phyloP scores from a whole-genome alignment of 2,888 invertebrate species.

The Baccha elongata region DNA sequence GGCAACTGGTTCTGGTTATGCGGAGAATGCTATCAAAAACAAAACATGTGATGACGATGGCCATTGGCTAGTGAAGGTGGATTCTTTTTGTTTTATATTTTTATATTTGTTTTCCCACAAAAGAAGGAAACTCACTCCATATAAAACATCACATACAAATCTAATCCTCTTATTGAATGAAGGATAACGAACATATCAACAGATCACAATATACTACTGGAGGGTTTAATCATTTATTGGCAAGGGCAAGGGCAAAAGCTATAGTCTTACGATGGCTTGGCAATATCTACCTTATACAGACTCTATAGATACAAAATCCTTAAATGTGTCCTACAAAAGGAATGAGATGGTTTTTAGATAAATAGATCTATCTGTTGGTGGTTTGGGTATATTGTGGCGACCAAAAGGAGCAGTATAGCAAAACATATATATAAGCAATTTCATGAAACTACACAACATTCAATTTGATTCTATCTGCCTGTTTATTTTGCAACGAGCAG shows the following conservation, averaged over 20 bases:
- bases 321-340: slow-evolving; percentile 10
- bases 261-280: background rate
- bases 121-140: slow-evolving; percentile 39
- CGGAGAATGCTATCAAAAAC: slow-evolving; percentile 39
- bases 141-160: slow-evolving; percentile 68
- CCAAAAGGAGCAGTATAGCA: slow-evolving; percentile 8
- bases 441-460: slow-evolving; percentile 18
- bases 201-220: slow-evolving; percentile 42
- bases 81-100: background rate
- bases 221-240: slow-evolving; percentile 48
- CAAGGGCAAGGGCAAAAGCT: slow-evolving; percentile 17
- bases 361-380: background rate
- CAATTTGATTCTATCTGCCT: slow-evolving; percentile 53
- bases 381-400: background rate
- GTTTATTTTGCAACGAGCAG: slow-evolving; percentile 45
- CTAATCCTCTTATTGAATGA: slow-evolving; percentile 69
- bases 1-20: slow-evolving; percentile 32
- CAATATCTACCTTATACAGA: background rate
- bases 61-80: background rate
- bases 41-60: slow-evolving; percentile 18
- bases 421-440: slow-evolving; percentile 31
- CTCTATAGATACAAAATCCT: background rate
- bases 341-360: slow-evolving; percentile 10
- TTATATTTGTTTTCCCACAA: slow-evolving; percentile 6
- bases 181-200: slow-evolving; percentile 68